These are phyloP conservation scores for Leiothrix lutea DNA, from an alignment of 2,113 vertebrate species.

Conservation along the genomic window DNA sequence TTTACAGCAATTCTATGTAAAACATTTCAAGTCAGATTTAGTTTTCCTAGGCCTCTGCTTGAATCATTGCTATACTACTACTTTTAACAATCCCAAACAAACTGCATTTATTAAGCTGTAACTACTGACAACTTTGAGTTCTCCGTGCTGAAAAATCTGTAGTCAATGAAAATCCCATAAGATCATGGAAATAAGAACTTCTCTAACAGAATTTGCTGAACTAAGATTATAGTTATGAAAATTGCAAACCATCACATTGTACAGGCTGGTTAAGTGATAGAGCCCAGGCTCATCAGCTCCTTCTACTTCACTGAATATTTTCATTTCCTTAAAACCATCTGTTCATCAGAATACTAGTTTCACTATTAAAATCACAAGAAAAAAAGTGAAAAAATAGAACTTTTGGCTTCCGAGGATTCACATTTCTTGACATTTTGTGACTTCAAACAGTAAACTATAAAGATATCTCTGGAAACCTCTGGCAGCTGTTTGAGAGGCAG, in stretches of 20 bases:
- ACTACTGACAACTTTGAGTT: neutral
- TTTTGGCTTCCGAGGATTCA: neutral
- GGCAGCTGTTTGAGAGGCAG: neutral
- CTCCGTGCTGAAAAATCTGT: neutral
- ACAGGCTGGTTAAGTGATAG: neutral
- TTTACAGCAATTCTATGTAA: neutral
- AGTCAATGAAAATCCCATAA: fast-evolving
- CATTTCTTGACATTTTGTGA: neutral
- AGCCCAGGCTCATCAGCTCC: neutral
- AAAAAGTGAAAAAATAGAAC: neutral
- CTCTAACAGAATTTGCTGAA: neutral
- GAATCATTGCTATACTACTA: neutral
- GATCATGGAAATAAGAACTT: neutral
- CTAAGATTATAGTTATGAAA: neutral
- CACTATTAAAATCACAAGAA: neutral
- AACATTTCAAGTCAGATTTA: neutral
- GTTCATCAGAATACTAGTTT: neutral
- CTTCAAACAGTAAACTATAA: neutral
- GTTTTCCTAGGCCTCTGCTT: neutral
- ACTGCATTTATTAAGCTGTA: neutral
- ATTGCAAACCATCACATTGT: neutral
- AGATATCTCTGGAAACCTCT: neutral
- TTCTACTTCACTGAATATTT: neutral
- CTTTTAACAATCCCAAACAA: neutral
- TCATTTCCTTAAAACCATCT: neutral